A percentile compares a stretch with the other conserved stretches of the same genome.
Evolutionary conservation across 2,888 invertebrate genomes (phyloP).

Genomic region (Himalopsyche tibetana): DNA sequence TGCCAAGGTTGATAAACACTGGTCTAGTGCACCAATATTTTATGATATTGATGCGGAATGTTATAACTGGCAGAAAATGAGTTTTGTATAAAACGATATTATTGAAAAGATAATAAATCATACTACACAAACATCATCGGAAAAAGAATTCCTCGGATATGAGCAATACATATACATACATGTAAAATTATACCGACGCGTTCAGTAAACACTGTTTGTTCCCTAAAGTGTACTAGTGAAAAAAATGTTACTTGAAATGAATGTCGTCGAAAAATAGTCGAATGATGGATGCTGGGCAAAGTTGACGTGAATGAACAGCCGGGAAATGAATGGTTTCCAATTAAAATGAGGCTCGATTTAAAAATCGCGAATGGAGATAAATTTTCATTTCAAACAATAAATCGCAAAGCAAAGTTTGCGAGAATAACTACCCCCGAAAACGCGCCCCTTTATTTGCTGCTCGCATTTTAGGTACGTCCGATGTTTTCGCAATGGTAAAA

Average conservation of each 20-base stretch:
- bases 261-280: conserved; percentile 30
- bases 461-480: not conserved
- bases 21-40: too few species aligned
- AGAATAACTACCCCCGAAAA: conserved; percentile 32
- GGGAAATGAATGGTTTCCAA: conserved; percentile 76
- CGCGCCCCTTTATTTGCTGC: conserved; percentile 21
- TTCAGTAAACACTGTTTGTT: not conserved
- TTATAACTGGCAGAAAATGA: too few species aligned
- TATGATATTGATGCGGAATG: too few species aligned
- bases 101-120: too few species aligned
- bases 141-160: too few species aligned
- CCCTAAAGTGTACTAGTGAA: not conserved
- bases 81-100: too few species aligned
- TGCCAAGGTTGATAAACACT: too few species aligned
- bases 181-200: too few species aligned
- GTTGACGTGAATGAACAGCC: conserved; percentile 26
- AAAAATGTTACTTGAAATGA: conserved; percentile 4
- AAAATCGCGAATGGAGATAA: conserved; percentile 61
- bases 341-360: conserved; percentile 74
- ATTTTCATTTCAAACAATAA: conserved; percentile 64
- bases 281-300: conserved; percentile 34
- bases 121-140: too few species aligned
- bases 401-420: conserved; percentile 62
- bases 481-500: conserved; percentile 8
- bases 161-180: too few species aligned